Percentiles rank a stretch among this genome's conserved stretches.
Conservation (phyloP, 2,888 invertebrate genomes). For the Drosophila conformis region DNA sequence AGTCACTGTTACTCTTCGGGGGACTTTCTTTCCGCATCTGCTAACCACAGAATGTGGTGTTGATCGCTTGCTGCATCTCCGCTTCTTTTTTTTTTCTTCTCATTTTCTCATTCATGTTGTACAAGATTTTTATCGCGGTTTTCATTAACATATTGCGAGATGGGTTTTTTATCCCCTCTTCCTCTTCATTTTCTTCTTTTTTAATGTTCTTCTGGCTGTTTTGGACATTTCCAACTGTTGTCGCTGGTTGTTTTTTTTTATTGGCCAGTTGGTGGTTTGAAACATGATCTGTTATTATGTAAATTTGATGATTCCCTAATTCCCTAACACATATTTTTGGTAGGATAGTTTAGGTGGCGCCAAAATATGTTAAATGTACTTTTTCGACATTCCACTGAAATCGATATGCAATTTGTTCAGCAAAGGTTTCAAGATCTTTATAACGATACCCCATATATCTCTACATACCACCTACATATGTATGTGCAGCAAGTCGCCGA, state of each 20-base stretch:
- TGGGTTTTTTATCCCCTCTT: slow-evolving; percentile 28
- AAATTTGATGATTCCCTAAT: slow-evolving; percentile 78
- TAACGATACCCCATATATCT: slow-evolving; percentile 8
- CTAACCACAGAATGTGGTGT: slow-evolving; percentile 69
- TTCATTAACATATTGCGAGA: slow-evolving; percentile 79
- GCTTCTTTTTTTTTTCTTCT: background rate
- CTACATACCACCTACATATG: slow-evolving; percentile 15
- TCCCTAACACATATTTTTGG: slow-evolving; percentile 69
- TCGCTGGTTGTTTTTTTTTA: slow-evolving; percentile 44
- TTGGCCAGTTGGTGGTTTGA: slow-evolving; percentile 46
- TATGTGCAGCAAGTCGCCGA: background rate
- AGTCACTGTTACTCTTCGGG: slow-evolving; percentile 15
- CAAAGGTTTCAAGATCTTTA: slow-evolving; percentile 8
- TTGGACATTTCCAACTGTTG: slow-evolving; percentile 71
- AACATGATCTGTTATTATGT: slow-evolving; percentile 80
- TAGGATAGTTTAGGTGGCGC: slow-evolving; percentile 61
- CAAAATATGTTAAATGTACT: slow-evolving; percentile 56
- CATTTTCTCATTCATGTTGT: slow-evolving; percentile 79
- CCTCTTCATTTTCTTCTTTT: slow-evolving; percentile 31
- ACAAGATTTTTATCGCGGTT: slow-evolving; percentile 77
- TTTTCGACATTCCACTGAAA: slow-evolving; percentile 34
- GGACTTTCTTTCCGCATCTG: slow-evolving; percentile 63
- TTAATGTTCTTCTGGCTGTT: slow-evolving; percentile 53
- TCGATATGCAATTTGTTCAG: slow-evolving; percentile 57
- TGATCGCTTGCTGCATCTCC: slow-evolving; percentile 58